Evolutionary conservation across 2,888 invertebrate genomes (phyloP), one percentile per base, ranked within the genome.

Genomic region (Agapostemon virescens): DNA sequence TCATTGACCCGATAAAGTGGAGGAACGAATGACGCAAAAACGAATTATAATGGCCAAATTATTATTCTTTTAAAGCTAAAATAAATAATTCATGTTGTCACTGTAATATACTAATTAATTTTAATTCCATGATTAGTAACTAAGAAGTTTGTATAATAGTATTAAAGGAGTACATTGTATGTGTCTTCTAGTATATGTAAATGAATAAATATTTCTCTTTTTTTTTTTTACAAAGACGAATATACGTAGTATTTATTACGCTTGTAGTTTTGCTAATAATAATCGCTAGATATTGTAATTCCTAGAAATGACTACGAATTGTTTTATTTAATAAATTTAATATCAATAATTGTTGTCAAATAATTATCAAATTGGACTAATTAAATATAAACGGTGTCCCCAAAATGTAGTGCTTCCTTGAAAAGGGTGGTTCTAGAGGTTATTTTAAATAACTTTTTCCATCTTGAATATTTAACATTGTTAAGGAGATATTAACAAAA

Each of bases 81-180:
- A 89, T 88, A 89, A 88, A 89, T 79, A 74, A 84, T 81, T 74
- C 73, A 84, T 72, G 42, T 82, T 81, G 77, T 88, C 77, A 84
- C 77, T 87, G 87, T 90, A 88, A 81, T 87, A 85, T 87, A 85
- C 77, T 88, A 89, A 85, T 89, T 88, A 90, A 88, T 84, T 90
- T 88, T 89, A 89, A 89, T 88, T 89, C 86, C 86, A 87, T 74
- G 81, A 74, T 83, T 87, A 85, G 74, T 45, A 52, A 77, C 30
- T 86, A 83, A 87, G 78, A 79, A 58, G 73, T 81, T 36, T 84
- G 84, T 88, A 85, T 81, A 79, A 80, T 85, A 85, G 72, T 75
- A 70, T 64, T 79, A 78, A 79, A 52, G 74, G 68, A 83, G 55
- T 73, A 82, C 72, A 81, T 64, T 81, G 26, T 70, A 67, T 73